Percentiles rank a stretch among this genome's conserved stretches.
Conservation (phyloP, 2,113 vertebrate genomes). For the Phalacrocorax pelagicus region DNA sequence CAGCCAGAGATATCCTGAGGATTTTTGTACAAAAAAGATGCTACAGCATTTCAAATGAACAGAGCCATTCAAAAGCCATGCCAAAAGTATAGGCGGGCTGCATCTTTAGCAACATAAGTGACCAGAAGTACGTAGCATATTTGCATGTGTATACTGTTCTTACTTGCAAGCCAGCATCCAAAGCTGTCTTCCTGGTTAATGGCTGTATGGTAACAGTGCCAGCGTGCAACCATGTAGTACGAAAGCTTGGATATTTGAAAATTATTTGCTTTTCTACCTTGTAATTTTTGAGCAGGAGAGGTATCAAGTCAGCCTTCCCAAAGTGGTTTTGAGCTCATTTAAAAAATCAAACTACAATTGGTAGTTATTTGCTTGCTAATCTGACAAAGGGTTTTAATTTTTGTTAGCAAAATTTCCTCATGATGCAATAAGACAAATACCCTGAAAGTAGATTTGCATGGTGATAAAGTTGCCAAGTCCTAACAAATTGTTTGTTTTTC, state of each 20-base stretch:
- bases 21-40: not conserved
- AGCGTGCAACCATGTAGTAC: not conserved
- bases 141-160: not conserved
- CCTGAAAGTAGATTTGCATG: not conserved
- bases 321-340: not conserved
- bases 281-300: not conserved
- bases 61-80: not conserved
- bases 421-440: not conserved
- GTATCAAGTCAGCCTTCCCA: not conserved
- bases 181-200: not conserved
- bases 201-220: not conserved
- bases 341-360: not conserved
- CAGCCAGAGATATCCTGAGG: not conserved
- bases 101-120: not conserved
- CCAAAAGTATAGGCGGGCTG: not conserved
- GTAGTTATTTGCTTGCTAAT: not conserved
- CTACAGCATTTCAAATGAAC: not conserved
- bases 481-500: not conserved
- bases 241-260: not conserved
- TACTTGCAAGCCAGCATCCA: not conserved
- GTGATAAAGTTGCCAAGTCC: not conserved
- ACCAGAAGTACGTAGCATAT: not conserved
- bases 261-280: not conserved
- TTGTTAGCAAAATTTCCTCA: not conserved
- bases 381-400: not conserved